Evolutionary conservation across 2,888 invertebrate species (phyloP), one percentile per base, ranked within the genome.

Genomic region (Plemyria rubiginata): DNA sequence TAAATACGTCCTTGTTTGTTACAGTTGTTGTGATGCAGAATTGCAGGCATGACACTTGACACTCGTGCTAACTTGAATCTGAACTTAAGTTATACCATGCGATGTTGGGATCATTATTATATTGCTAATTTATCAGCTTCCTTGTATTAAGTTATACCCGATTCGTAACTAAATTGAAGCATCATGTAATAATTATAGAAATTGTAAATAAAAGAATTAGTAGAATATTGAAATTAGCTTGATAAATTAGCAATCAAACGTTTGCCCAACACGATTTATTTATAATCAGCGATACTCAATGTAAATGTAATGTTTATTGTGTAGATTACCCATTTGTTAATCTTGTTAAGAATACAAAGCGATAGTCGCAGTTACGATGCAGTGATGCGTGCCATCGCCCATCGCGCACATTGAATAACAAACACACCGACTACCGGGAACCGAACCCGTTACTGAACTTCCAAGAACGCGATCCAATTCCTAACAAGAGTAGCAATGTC

Each of bases 261-360:
- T 58, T 55, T 60, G 36, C 60, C 43, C 46, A 64, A 62, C 46
- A 58, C 60, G 22, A 68, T 70, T 67, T 67, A 60, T 65, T 66
- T 66, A 65, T 66, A 60, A 69, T 70, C 57, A 67, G 60, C 57
- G 54, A 55, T 62, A 71, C 66, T 66, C 68, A 71, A 70, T 71
- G 67, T 68, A 64, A 71, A 71, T 73, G 62, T 70, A 65, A 67
- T 62, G 67, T 67, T 68, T 68, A 67, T 73, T 70, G 72, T 70
- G 73, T 74, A 67, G 75, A 79, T 79, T 74, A 68, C 75, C 72
- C 71, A 73, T 77, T 84, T 87, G 89, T 89, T 87, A 86, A 86
- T 87, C 90, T 90, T 88, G 90, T 89, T 85, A 88, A 85, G 89
- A 90, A 89, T 83, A 83, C 78, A 85, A 81, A 81, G 49, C 41